Base-by-base conservation (phyloP, 2,888 invertebrate species). In the Plagodis dolabraria region DNA sequence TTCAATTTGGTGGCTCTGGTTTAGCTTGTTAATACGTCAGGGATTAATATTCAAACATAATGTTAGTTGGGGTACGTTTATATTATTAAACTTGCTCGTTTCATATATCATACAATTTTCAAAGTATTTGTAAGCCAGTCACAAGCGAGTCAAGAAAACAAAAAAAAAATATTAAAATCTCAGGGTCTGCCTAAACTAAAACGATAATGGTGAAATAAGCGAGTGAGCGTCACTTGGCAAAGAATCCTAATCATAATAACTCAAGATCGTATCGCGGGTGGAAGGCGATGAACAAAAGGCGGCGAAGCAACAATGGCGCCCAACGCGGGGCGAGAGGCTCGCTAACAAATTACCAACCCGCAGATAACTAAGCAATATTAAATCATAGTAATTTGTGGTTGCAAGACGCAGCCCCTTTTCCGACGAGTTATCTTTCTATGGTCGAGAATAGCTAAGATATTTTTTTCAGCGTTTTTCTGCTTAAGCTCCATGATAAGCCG, bases 361-460 rank as follows among this genome's bases (percentile, higher is more conserved):
- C 87, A 91, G 92, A 92, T 92, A 92, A 91, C 91, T 92, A 90
- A 89, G 90, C 89, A 90, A 91, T 92, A 92, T 92, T 92, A 92
- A 92, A 92, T 92, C 92, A 91, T 89, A 91, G 89, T 89, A 92
- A 92, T 92, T 92, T 92, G 90, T 89, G 89, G 87, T 80, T 81
- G 85, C 86, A 85, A 85, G 83, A 85, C 88, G 80, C 80, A 82
- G 80, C 81, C 86, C 85, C 85, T 81, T 85, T 83, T 74, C 73
- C 76, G 76, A 75, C 77, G 78, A 81, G 78, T 83, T 84, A 89
- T 89, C 86, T 85, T 77, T 70, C 74, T 73, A 70, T 71, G 70
- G 74, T 75, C 70, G 70, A 75, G 70, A 76, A 70, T 71, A 65
- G 66, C 66, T 72, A 60, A 79, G 72, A 79, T 77, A 79, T 82